Conservation (phyloP, 1,140 invertebrate genomes). For the Limonius californicus region DNA sequence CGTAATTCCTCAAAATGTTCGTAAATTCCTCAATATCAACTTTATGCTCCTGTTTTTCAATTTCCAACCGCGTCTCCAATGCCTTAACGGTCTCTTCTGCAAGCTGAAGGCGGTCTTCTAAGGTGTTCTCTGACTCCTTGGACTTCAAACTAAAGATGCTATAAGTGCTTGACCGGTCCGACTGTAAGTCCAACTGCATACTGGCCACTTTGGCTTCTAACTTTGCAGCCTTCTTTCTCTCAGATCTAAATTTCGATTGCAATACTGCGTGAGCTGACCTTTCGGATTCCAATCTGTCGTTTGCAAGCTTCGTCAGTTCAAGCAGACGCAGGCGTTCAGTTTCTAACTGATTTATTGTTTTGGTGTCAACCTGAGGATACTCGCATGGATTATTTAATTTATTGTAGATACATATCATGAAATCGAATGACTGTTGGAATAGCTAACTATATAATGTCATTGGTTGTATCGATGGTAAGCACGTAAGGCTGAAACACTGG, state of each 20-base stretch:
- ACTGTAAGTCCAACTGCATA: slow-evolving; percentile 31
- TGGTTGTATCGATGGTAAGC: too few relatives aligned
- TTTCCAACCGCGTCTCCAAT: slow-evolving; percentile 37
- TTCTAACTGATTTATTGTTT: slow-evolving; percentile 44
- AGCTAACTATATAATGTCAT: too few relatives aligned
- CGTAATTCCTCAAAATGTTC: slow-evolving; percentile 33
- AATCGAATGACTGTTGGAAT: too few relatives aligned
- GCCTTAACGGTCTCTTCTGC: slow-evolving; percentile 43
- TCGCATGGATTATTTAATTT: too few relatives aligned
- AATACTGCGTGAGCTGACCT: slow-evolving; percentile 37
- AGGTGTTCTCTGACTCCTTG: neutral
- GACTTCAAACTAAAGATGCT: neutral
- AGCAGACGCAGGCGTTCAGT: slow-evolving; percentile 53
- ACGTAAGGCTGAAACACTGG: too few relatives aligned
- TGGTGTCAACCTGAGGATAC: too few relatives aligned
- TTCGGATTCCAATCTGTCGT: slow-evolving; percentile 53
- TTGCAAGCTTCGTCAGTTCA: slow-evolving; percentile 50
- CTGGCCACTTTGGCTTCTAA: slow-evolving; percentile 37
- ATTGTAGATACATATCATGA: too few relatives aligned
- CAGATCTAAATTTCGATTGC: slow-evolving; percentile 30
- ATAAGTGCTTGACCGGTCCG: neutral
- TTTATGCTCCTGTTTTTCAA: slow-evolving; percentile 39
- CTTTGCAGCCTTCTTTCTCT: slow-evolving; percentile 38
- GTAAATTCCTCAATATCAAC: slow-evolving; percentile 41
- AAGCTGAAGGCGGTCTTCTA: slow-evolving; percentile 38